Percentiles rank a stretch among this genome's conserved stretches.
Evolutionary conservation across 1,140 invertebrate species (phyloP).

Genomic region (Papilio helenus): DNA sequence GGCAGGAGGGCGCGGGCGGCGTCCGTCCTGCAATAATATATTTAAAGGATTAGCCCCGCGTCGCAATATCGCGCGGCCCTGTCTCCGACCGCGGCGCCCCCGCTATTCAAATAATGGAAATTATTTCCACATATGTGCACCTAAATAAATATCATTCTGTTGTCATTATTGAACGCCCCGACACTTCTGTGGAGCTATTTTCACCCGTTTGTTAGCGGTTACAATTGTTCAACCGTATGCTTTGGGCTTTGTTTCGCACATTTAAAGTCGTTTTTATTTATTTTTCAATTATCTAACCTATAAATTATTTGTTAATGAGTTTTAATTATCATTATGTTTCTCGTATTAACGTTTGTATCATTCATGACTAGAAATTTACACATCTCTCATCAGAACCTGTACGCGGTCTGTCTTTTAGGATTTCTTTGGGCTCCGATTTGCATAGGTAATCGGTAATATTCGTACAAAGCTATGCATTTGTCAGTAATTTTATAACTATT

Average conservation of each 20-base stretch:
- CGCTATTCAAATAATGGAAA: conserved; percentile 83
- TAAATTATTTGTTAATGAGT: neutral
- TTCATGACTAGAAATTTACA: neutral
- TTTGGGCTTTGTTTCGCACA: conserved; percentile 44
- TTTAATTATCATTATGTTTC: neutral
- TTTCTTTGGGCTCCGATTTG: no score
- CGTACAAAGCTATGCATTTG: no score
- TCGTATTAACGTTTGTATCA: neutral
- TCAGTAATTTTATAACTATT: neutral
- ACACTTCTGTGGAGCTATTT: conserved; percentile 70
- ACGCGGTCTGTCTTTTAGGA: no score
- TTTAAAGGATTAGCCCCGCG: conserved; percentile 83
- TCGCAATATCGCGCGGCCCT: conserved; percentile 82
- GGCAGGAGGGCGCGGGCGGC: conserved; percentile 59
- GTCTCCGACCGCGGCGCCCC: conserved; percentile 57
- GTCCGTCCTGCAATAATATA: conserved; percentile 80
- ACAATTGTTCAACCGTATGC: conserved; percentile 52
- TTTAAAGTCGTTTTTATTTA: conserved; percentile 7
- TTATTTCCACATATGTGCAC: conserved; percentile 83
- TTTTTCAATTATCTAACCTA: neutral
- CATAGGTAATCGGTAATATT: no score
- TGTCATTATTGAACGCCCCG: conserved; percentile 83
- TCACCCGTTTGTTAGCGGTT: conserved; percentile 71
- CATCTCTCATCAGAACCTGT: no score
- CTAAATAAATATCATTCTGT: conserved; percentile 82